Conservation (phyloP, 2,888 invertebrate genomes). For the Macrosiphum euphorbiae region DNA sequence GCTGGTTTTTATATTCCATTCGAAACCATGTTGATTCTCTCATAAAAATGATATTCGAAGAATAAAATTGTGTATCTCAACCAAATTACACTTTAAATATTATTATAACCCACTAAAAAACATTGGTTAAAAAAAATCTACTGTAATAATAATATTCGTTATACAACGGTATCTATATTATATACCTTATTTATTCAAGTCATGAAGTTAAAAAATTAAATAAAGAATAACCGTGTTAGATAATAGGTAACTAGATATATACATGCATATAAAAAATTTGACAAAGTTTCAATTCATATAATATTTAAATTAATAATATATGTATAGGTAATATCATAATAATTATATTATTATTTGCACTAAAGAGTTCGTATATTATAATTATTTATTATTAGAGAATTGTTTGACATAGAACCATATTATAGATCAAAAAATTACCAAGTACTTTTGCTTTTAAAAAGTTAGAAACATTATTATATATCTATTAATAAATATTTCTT, state of each 20-base stretch:
- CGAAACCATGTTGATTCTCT: constrained; percentile 1
- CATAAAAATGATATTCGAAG: not conserved
- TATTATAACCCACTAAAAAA: not conserved
- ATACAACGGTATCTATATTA: constrained; percentile 30
- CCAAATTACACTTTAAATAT: constrained; percentile 22
- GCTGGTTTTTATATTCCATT: not conserved
- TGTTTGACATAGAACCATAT: not conserved
- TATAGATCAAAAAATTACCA: not conserved
- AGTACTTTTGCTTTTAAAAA: not conserved
- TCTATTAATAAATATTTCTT: no score
- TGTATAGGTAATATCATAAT: not conserved
- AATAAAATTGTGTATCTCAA: not conserved
- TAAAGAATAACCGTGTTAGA: not conserved
- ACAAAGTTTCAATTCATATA: no score
- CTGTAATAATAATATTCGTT: constrained; percentile 17
- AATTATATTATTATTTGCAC: not conserved
- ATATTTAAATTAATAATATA: not conserved
- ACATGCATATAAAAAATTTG: not conserved
- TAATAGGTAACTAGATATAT: not conserved
- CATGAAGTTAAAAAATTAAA: constrained; percentile 29
- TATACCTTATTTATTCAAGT: not conserved
- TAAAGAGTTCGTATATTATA: not conserved
- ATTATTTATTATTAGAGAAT: not conserved
- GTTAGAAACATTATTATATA: no score
- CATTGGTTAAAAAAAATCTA: not conserved